Conservation (phyloP, 2,797 vertebrate species). For the Pseudochirops corinnae region DNA sequence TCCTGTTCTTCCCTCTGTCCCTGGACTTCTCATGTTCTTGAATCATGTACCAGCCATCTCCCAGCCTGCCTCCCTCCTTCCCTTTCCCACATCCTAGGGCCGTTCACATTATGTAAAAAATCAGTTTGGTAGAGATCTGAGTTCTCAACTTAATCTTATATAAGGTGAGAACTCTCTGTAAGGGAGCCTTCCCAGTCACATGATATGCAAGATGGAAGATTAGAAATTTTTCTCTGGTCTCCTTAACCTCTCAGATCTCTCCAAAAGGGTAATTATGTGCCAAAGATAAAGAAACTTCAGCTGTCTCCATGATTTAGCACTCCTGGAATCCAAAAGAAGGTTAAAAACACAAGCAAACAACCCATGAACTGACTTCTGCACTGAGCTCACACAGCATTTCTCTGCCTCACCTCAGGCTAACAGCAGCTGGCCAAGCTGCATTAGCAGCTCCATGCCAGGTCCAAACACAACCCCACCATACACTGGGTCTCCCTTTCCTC, state of each 20-base stretch:
- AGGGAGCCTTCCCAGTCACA: background rate
- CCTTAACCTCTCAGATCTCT: background rate
- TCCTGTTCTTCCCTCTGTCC: background rate
- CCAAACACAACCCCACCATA: background rate
- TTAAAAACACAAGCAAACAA: background rate
- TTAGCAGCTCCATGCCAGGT: background rate
- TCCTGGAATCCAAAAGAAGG: background rate
- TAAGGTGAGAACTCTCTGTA: background rate
- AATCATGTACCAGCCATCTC: background rate
- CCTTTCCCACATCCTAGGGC: background rate
- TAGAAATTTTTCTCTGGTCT: background rate
- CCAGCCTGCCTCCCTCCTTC: background rate
- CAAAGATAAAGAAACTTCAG: background rate
- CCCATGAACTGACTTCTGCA: background rate
- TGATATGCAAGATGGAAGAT: background rate
- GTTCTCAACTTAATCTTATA: background rate
- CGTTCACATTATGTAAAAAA: background rate
- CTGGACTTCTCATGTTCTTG: background rate
- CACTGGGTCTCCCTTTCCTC: background rate
- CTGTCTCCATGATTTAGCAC: background rate
- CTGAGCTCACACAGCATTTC: background rate
- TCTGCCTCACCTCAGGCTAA: background rate
- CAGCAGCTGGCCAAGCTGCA: background rate
- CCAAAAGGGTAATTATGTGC: background rate
- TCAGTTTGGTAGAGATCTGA: background rate